Conservation (phyloP, 2,797 vertebrate species). For the Sebastes ruberrimus region DNA sequence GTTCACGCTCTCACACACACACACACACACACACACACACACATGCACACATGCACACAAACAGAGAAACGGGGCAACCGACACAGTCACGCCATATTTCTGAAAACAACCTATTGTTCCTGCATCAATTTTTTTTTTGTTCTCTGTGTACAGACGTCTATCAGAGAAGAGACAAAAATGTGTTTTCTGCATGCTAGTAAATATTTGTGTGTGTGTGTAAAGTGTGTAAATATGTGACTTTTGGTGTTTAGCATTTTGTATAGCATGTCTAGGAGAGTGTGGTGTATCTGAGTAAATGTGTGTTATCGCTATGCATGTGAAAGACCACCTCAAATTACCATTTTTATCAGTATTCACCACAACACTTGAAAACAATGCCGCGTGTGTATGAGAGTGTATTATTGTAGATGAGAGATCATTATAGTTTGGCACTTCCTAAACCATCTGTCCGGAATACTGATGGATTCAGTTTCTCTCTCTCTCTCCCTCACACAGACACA, state of each 20-base stretch:
- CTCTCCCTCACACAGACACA: background rate
- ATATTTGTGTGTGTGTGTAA: background rate
- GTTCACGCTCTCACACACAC: too few species aligned
- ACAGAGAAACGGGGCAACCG: background rate
- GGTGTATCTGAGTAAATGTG: background rate
- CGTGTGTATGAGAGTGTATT: conserved; percentile 5
- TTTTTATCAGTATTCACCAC: conserved; percentile 30
- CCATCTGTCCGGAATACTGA: conserved; percentile 15
- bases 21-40: background rate
- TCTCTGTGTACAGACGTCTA: background rate
- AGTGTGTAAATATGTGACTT: background rate
- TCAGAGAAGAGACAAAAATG: background rate
- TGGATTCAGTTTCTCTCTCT: background rate
- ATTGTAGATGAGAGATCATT: conserved; percentile 24
- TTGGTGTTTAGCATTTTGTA: background rate
- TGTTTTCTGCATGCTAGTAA: background rate
- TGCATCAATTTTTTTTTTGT: background rate
- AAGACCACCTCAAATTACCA: background rate
- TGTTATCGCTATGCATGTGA: background rate
- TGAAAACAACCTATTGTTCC: background rate
- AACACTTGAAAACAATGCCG: background rate
- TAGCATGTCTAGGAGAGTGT: background rate
- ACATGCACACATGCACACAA: background rate
- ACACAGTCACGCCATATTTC: background rate
- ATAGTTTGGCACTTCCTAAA: conserved; percentile 17